Evolutionary conservation across 2,113 vertebrate genomes (phyloP), one percentile per base, ranked within the genome.

Genomic region (Eublepharis macularius): DNA sequence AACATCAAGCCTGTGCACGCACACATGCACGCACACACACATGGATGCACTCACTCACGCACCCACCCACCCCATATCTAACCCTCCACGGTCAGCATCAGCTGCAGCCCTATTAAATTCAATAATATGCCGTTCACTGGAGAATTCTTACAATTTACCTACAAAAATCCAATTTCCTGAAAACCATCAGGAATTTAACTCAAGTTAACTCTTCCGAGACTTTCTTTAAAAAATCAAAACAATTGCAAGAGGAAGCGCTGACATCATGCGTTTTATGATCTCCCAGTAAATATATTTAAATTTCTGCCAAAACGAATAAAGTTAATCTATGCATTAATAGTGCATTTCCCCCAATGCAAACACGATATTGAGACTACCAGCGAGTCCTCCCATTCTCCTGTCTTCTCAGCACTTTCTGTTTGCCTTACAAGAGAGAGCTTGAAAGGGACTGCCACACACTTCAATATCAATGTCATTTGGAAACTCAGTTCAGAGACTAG

Each of bases 101-200:
- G 90, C 90, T 90, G 87, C 91, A 90, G 86, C 85, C 84, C 90
- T 90, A 94, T 92, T 93, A 93, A 94, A 74, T 47, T 83, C 72
- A 87, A 84, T 51, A 69, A 88, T 91, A 90, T 81, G 54, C 68
- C 36, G n/a, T 57, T 89, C 86, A 63, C 63, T 80, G 51, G 89
- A 90, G 81, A 89, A 86, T 80, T 88, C 70, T 80, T 87, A 60
- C n/a, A 88, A 92, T 89, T 91, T 90, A 91, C 77, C 87, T 73
- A 84, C 84, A 90, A 84, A 94, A 92, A 79, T 83, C 87, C 84
- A 90, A 75, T 92, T 88, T 93, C 80, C 86, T 86, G 86, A 87
- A 63, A 90, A 90, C 66, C 89, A 90, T 92, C 90, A 85, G 41
- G 85, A 26, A 69, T 86, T 36, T 87, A 74, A 32, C 80, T 89